Evolutionary conservation across 2,888 invertebrate genomes (phyloP).

Genomic region (Hypselothyrea guttata): DNA sequence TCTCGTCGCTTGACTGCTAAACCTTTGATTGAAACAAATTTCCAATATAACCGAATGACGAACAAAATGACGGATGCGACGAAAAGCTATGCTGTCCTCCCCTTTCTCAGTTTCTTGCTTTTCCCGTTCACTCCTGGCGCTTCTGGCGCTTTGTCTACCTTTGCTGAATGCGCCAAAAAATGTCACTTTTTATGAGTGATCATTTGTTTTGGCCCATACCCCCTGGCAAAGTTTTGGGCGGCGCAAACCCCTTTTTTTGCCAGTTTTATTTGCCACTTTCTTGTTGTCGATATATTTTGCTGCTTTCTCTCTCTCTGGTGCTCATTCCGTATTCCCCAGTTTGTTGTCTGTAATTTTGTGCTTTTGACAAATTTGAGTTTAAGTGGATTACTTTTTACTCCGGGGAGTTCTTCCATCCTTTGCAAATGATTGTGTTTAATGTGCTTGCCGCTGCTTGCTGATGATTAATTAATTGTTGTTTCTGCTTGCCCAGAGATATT

Average conservation of each 20-base stretch:
- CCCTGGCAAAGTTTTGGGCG: slow-evolving; percentile 6
- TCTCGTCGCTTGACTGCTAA: slow-evolving; percentile 21
- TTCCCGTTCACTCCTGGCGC: background rate
- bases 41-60: slow-evolving; percentile 61
- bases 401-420: slow-evolving; percentile 11
- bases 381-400: slow-evolving; percentile 74
- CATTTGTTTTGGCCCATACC: too few relatives aligned
- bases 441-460: slow-evolving; percentile 38
- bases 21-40: slow-evolving; percentile 77
- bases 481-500: slow-evolving; percentile 24
- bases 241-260: slow-evolving; percentile 27
- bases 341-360: slow-evolving; percentile 54
- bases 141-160: slow-evolving; percentile 21
- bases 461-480: slow-evolving; percentile 69
- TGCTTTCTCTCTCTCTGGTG: slow-evolving; percentile 18
- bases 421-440: slow-evolving; percentile 28
- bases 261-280: slow-evolving; percentile 49
- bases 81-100: slow-evolving; percentile 42
- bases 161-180: slow-evolving; percentile 55
- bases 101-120: background rate
- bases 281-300: slow-evolving; percentile 32
- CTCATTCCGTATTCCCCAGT: slow-evolving; percentile 1
- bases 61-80: slow-evolving; percentile 66
- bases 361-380: slow-evolving; percentile 75
- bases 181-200: slow-evolving; percentile 77